Conservation (phyloP, 1,140 invertebrate genomes). For the Stegodyphus mimosarum region DNA sequence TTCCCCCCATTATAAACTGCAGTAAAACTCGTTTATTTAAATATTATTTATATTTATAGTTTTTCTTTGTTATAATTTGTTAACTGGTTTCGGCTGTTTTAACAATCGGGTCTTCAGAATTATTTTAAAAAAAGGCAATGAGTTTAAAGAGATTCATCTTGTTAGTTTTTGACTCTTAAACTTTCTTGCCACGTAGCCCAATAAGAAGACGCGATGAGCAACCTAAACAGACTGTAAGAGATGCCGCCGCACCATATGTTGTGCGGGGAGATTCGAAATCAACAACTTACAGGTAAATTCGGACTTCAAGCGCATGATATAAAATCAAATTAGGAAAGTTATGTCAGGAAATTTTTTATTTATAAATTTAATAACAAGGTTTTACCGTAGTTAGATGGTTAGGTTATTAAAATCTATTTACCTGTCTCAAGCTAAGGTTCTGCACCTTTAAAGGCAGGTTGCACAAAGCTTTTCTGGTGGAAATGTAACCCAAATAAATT, state of each 20-base stretch:
- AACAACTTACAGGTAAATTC: slow-evolving; percentile 50
- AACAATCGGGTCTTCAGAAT: no score
- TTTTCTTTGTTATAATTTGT: neutral
- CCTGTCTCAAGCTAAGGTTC: no score
- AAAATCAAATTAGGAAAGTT: slow-evolving; percentile 1
- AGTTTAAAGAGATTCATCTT: slow-evolving; percentile 1
- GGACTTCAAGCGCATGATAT: slow-evolving; percentile 58
- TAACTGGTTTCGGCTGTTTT: no score
- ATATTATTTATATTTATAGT: neutral
- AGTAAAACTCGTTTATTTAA: slow-evolving; percentile 25
- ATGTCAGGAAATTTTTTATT: neutral
- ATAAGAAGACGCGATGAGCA: slow-evolving; percentile 57
- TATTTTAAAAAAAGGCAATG: neutral
- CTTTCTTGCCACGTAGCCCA: slow-evolving; percentile 58
- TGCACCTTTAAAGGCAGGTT: no score
- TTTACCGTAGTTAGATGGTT: slow-evolving; percentile 50
- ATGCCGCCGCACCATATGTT: slow-evolving; percentile 49
- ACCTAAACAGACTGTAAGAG: slow-evolving; percentile 46
- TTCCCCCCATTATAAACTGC: neutral
- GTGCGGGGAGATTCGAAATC: slow-evolving; percentile 42
- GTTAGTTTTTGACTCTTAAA: slow-evolving; percentile 32
- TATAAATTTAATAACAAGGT: slow-evolving; percentile 34
- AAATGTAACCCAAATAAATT: no score
- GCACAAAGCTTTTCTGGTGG: no score
- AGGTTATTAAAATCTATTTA: no score